Evolutionary conservation across 2,888 invertebrate species (phyloP).

Genomic region (Hyles lineata): DNA sequence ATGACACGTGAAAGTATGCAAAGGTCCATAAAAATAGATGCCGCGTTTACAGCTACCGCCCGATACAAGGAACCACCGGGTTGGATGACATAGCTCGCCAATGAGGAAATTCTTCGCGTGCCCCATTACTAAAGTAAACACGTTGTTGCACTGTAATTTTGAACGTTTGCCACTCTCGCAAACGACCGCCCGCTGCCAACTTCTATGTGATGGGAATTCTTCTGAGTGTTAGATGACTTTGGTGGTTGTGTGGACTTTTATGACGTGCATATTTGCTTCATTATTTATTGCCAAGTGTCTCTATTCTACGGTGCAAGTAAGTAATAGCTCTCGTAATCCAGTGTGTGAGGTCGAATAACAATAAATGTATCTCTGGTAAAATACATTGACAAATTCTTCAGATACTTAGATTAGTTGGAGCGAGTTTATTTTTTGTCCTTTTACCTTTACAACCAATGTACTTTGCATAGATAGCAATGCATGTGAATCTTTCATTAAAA

Average conservation of each 20-base stretch:
- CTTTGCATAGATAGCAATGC: background rate
- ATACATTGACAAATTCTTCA: no score
- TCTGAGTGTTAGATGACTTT: background rate
- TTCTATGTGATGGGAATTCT: background rate
- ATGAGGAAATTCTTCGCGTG: conserved; percentile 6
- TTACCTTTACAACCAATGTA: no score
- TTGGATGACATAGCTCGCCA: conserved; percentile 9
- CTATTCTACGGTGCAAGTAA: no score
- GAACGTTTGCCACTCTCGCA: background rate
- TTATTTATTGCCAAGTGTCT: no score
- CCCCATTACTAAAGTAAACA: conserved; percentile 23
- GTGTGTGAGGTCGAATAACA: no score
- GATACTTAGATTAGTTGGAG: no score
- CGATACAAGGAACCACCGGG: conserved; percentile 22
- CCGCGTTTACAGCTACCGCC: conserved; percentile 11
- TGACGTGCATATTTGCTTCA: background rate
- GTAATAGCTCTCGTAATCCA: no score
- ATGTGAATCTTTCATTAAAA: conserved; percentile 1
- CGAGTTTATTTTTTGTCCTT: background rate
- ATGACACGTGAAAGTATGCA: conserved; percentile 25
- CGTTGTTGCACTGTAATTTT: conserved; percentile 7
- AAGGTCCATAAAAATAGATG: conserved; percentile 28
- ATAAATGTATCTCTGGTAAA: no score
- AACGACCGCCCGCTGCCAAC: background rate
- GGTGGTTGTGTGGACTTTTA: background rate